These are phyloP conservation scores for Hypselothyrea guttata DNA, from an alignment of 2,888 invertebrate genomes.

Conservation along the genomic window DNA sequence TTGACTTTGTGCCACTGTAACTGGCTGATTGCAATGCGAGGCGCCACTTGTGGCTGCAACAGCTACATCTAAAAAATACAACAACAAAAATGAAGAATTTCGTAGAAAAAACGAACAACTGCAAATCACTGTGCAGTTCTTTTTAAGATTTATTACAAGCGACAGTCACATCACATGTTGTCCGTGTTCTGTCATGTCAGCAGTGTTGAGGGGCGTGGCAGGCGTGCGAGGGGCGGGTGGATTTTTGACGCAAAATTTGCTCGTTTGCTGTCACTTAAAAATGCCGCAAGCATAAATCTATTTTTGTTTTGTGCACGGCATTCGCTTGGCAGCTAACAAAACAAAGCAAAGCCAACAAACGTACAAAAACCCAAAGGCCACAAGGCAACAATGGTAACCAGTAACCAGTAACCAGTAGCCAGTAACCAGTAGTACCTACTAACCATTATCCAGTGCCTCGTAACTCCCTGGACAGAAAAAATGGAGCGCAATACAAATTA, in stretches of 20 bases:
- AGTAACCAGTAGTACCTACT: background rate
- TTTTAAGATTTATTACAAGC: slow-evolving; percentile 72
- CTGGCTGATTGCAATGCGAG: slow-evolving; percentile 28
- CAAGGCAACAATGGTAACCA: slow-evolving; percentile 13
- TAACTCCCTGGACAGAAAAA: slow-evolving; percentile 17
- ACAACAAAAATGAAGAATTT: slow-evolving; percentile 5
- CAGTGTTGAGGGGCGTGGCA: slow-evolving; percentile 26
- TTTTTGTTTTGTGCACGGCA: slow-evolving; percentile 63
- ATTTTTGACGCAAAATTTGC: slow-evolving; percentile 60
- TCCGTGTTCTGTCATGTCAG: slow-evolving; percentile 62
- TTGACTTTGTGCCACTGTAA: slow-evolving; percentile 24
- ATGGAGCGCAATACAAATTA: slow-evolving; percentile 60
- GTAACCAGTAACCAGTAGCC: slow-evolving; percentile 3
- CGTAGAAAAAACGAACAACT: slow-evolving; percentile 15
- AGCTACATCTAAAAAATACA: slow-evolving; percentile 20
- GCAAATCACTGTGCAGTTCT: slow-evolving; percentile 64
- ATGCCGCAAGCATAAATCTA: slow-evolving; percentile 78
- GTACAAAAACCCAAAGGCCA: slow-evolving; percentile 22
- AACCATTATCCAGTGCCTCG: background rate
- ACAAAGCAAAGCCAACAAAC: slow-evolving; percentile 35
- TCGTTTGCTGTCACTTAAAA: slow-evolving; percentile 67
- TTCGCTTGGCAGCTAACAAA: slow-evolving; percentile 34
- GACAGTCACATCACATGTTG: slow-evolving; percentile 67
- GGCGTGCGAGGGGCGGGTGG: slow-evolving; percentile 7
- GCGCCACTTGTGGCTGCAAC: slow-evolving; percentile 56